These are phyloP conservation scores for Heliothis subflexa DNA, from an alignment of 1,140 invertebrate species.

Conservation along the genomic window DNA sequence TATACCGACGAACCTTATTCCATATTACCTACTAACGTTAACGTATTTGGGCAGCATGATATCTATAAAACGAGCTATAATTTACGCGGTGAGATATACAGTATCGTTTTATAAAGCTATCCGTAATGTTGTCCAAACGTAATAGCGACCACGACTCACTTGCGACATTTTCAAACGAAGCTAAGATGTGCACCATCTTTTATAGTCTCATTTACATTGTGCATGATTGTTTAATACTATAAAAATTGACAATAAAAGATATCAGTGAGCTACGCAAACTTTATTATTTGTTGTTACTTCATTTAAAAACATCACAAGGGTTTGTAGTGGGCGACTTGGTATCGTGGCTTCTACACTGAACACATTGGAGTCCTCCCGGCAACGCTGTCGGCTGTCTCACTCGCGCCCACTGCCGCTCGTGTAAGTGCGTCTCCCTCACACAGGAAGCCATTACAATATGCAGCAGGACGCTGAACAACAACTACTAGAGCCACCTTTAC, in stretches of 20 bases:
- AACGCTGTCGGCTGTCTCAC: constrained; percentile 55
- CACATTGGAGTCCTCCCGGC: constrained; percentile 73
- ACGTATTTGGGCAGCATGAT: constrained; percentile 67
- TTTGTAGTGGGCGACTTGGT: constrained; percentile 59
- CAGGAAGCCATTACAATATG: constrained; percentile 91
- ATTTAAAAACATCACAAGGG: constrained; percentile 74
- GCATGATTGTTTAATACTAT: constrained; percentile 52
- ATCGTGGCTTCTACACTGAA: constrained; percentile 74
- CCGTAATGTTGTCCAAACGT: constrained; percentile 57
- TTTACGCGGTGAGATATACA: constrained; percentile 77
- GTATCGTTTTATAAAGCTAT: constrained; percentile 68
- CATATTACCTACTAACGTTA: constrained; percentile 62
- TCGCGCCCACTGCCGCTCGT: constrained; percentile 50
- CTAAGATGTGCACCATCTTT: constrained; percentile 62
- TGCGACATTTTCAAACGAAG: constrained; percentile 73
- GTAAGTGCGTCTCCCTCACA: constrained; percentile 49
- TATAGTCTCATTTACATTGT: constrained; percentile 48
- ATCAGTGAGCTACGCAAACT: constrained; percentile 57
- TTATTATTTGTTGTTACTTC: constrained; percentile 57
- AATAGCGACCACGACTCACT: constrained; percentile 54
- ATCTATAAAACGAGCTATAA: constrained; percentile 70
- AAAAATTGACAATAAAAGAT: constrained; percentile 59
- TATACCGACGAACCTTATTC: constrained; percentile 48
- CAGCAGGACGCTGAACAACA: constrained; percentile 96
- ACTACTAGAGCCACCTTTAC: constrained; percentile 96